Base-by-base conservation (phyloP, 2,113 vertebrate species). In the Pao palembangensis region DNA sequence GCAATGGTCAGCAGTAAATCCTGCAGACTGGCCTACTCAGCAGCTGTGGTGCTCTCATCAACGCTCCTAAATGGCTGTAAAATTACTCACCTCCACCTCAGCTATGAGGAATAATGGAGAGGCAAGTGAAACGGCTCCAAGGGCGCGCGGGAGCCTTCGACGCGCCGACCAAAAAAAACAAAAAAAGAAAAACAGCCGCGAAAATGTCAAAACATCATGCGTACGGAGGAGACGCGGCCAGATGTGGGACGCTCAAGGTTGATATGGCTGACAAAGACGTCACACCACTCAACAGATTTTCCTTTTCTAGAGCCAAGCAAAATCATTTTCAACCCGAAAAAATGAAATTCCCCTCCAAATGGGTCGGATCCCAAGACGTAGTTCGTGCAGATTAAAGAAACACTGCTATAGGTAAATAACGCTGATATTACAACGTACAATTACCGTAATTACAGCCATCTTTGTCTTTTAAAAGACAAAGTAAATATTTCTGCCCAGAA, bases 41-140 rank as follows among this genome's bases (percentile, higher is more conserved):
- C 61, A 63, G 51, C 66, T 51, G 55, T 15, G 28, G 51, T 8
- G 38, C 44, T 38, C 17, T 25, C 44, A 50, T 46, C 42, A 28
- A 59, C 1, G 54, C 49, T 47, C 14, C 52, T 8, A 69, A 50
- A 58, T 21, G 56, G 49, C 60, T 63, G 49, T 51, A 46, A 58
- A 81, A 75, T 21, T 5, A 49, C 56, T 44, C 19, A 47, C 20
- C 53, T 54, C 42, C 15, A 64, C 50, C 55, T 68, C 58, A 55
- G 55, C 55, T 68, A 11, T 64, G n/a, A 67, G 61, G 61, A 67
- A 72, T 58, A 63, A 70, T 73, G 64, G 62, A 73, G 64, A 75
- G 6, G 18, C 16, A 31, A 57, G 48, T 51, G 14, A 51, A 69
- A 69, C 4, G 16, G 57, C 63, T 73, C 38, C 4, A 49, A 18